These are phyloP conservation scores for Rhimphoctona megacephalus DNA, from an alignment of 2,888 invertebrate genomes.

Conservation along the genomic window DNA sequence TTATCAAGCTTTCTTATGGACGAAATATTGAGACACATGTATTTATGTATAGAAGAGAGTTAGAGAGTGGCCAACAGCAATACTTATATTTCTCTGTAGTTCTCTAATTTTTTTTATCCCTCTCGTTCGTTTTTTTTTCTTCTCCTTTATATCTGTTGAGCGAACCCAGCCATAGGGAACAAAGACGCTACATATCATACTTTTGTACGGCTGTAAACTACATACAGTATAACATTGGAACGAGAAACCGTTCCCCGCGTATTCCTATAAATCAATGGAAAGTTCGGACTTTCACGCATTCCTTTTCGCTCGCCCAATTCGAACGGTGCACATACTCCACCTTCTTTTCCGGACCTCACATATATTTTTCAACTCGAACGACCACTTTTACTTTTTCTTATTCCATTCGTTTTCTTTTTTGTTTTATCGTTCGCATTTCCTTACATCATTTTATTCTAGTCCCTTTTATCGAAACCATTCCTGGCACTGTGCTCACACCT, in stretches of 20 bases:
- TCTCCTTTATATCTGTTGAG: conserved; percentile 30
- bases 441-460: conserved; percentile 4
- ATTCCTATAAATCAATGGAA: conserved; percentile 66
- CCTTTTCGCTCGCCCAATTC: conserved; percentile 62
- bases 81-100: conserved; percentile 45
- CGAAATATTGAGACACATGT: conserved; percentile 6
- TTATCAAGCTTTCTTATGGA: not conserved
- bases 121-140: conserved; percentile 45
- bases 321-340: conserved; percentile 21
- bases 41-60: conserved; percentile 18
- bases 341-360: conserved; percentile 25
- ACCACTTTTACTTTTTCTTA: conserved; percentile 29
- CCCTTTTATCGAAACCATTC: not conserved
- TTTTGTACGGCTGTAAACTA: conserved; percentile 55
- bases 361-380: conserved; percentile 40
- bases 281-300: conserved; percentile 65
- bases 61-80: conserved; percentile 22
- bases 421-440: conserved; percentile 31
- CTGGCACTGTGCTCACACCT: not conserved
- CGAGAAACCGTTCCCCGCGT: conserved; percentile 22
- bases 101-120: conserved; percentile 47
- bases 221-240: conserved; percentile 58
- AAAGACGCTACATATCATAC: conserved; percentile 64
- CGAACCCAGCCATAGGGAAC: conserved; percentile 33
- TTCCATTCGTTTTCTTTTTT: not conserved